Conservation (phyloP, 2,113 vertebrate genomes). For the Erythrolamprus reginae region DNA sequence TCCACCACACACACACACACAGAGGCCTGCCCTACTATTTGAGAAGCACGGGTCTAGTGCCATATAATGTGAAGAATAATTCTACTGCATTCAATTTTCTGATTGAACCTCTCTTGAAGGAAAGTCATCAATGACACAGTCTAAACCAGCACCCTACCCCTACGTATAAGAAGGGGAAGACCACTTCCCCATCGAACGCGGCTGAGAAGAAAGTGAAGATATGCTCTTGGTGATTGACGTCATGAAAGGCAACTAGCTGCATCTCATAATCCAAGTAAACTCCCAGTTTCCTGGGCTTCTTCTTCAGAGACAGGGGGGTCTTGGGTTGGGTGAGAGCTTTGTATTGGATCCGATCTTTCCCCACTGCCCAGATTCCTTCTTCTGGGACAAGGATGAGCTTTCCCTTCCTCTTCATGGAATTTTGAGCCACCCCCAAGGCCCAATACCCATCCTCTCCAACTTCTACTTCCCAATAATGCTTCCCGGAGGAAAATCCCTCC, state of each 20-base stretch:
- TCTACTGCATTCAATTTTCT: background rate
- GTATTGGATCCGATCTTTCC: conserved; percentile 2
- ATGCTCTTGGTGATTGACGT: background rate
- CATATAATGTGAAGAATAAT: background rate
- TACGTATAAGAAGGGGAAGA: conserved; percentile 10
- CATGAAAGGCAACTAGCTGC: conserved; percentile 12
- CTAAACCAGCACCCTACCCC: conserved; percentile 12
- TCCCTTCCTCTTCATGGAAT: conserved; percentile 28
- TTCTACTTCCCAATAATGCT: conserved; percentile 39
- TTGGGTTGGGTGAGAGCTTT: conserved; percentile 1
- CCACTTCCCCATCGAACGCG: background rate
- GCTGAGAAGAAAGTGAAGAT: conserved; percentile 14
- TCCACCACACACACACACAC: too few relatives aligned
- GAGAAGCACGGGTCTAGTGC: too few relatives aligned
- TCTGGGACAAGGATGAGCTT: conserved; percentile 7
- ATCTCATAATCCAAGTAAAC: conserved; percentile 25
- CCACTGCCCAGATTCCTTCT: conserved; percentile 35
- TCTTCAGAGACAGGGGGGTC: background rate
- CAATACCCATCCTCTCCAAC: conserved; percentile 20
- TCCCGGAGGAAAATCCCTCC: conserved; percentile 24
- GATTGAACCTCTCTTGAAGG: background rate
- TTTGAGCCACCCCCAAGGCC: conserved; percentile 23
- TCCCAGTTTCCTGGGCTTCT: conserved; percentile 7
- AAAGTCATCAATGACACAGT: background rate
- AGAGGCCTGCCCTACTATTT: too few relatives aligned